Base-by-base conservation (phyloP, 2,113 vertebrate species). In the Cepphus grylle region DNA sequence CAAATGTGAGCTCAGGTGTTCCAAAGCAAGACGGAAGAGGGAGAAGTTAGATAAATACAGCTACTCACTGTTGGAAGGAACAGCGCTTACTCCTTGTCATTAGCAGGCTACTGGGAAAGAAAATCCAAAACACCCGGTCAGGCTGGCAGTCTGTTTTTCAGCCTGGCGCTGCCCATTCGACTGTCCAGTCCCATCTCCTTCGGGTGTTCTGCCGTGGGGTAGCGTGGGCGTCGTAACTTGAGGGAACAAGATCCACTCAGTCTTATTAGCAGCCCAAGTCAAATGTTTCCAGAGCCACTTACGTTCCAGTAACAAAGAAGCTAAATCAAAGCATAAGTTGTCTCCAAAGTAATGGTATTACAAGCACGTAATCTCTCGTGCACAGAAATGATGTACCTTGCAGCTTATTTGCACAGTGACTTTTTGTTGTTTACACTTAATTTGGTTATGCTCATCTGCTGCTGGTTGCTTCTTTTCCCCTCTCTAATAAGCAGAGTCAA, bases 71-170 rank as follows among this genome's bases (percentile, higher is more conserved):
- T 26, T 69, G 32, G 53, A 87, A 94, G 25, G 38, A 63, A n/a
- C 22, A 42, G 38, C 47, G 34, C 29, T 36, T 74, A 17, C 18
- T 83, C 47, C 18, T 78, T 76, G 22, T 73, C 36, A 34, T n/a
- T 56, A 43, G 18, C 30, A 43, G 45, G 30, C 8, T 65, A 15
- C 17, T 55, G 18, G 27, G 38, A 74, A 78, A 78, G 50, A 62
- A 84, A 82, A 56, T 2, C 0, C 17, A 27, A 52, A 38, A 6
- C 0, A 32, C 43, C 52, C 1, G 1, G 18, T 45, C 42, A 27
- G 49, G 10, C 25, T 67, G 42, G 4, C 8, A 25, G 18, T 34
- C 56, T 71, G 1, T 63, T 69, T 80, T 74, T 55, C 12, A 45
- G 19, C 19, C 36, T 63, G 76, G 21, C n/a, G 38, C 12, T 83